Conservation (phyloP, 2,113 vertebrate genomes). For the Climacteris rufus region DNA sequence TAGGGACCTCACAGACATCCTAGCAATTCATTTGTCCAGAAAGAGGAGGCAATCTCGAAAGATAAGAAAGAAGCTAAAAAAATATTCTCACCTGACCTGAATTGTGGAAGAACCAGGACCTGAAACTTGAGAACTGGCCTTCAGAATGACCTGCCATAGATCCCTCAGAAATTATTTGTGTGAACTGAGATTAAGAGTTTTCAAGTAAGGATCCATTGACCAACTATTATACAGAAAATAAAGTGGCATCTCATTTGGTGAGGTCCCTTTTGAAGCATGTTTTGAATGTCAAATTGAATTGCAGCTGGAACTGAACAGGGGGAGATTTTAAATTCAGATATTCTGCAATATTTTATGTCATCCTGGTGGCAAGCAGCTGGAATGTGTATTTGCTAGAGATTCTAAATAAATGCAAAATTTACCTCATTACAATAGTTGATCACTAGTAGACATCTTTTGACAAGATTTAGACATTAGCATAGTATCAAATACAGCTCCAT, state of each 20-base stretch:
- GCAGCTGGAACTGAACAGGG: not conserved
- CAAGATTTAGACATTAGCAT: not conserved
- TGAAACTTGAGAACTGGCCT: not conserved
- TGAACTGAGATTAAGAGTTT: conserved; percentile 25
- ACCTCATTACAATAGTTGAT: not conserved
- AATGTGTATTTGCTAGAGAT: not conserved
- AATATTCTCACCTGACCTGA: not conserved
- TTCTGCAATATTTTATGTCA: not conserved
- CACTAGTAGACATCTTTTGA: not conserved
- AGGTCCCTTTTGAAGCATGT: not conserved
- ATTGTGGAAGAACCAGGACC: not conserved
- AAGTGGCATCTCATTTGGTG: not conserved
- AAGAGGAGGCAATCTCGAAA: not conserved
- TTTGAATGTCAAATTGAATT: not conserved
- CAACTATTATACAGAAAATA: not conserved
- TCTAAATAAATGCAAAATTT: not conserved
- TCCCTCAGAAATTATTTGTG: not conserved
- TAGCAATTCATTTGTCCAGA: not conserved
- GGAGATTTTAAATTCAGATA: not conserved
- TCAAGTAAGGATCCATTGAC: not conserved
- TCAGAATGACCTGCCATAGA: not conserved
- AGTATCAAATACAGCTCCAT: not conserved
- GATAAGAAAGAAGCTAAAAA: not conserved
- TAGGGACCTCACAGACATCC: not conserved
- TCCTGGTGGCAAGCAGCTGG: not conserved